phyloP scores from a whole-genome alignment of 2,888 invertebrate genomes.

The Acleris literana region DNA sequence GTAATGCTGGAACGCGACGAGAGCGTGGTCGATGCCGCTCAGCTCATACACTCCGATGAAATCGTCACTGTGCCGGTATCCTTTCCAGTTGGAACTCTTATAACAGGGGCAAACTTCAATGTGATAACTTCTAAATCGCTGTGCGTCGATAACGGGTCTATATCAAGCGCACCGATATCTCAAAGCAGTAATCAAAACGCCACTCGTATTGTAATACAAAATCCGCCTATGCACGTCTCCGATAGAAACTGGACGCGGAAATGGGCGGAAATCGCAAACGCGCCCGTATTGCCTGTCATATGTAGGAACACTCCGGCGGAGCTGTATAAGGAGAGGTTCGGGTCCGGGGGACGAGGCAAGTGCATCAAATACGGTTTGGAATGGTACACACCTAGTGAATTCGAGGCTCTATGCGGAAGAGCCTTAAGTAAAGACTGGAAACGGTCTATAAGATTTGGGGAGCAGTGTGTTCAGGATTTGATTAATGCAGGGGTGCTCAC shows the following conservation, averaged over 20 bases:
- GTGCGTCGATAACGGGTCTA: slow-evolving; percentile 93
- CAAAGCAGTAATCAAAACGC: slow-evolving; percentile 85
- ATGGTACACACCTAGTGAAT: slow-evolving; percentile 97
- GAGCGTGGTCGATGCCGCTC: slow-evolving; percentile 59
- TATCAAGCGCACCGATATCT: slow-evolving; percentile 86
- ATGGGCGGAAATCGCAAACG: slow-evolving; percentile 91
- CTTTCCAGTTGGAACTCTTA: slow-evolving; percentile 91
- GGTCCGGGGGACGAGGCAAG: slow-evolving; percentile 95
- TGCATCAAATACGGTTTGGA: slow-evolving; percentile 93
- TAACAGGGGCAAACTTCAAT: slow-evolving; percentile 92
- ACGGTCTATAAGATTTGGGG: slow-evolving; percentile 94
- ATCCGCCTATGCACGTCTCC: slow-evolving; percentile 49
- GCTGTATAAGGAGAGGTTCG: slow-evolving; percentile 93
- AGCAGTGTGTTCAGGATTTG: slow-evolving; percentile 94
- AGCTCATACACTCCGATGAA: slow-evolving; percentile 67
- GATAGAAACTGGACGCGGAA: slow-evolving; percentile 65
- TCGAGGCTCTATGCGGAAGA: slow-evolving; percentile 90
- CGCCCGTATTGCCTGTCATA: slow-evolving; percentile 88
- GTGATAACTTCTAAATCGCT: slow-evolving; percentile 93
- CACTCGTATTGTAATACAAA: slow-evolving; percentile 88
- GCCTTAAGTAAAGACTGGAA: slow-evolving; percentile 98
- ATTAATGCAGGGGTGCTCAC: slow-evolving; percentile 68
- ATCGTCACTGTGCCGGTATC: slow-evolving; percentile 85
- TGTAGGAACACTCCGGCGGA: slow-evolving; percentile 97
- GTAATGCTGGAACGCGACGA: slow-evolving; percentile 78